phyloP scores from a whole-genome alignment of 2,113 vertebrate genomes.

The Laticauda colubrina region DNA sequence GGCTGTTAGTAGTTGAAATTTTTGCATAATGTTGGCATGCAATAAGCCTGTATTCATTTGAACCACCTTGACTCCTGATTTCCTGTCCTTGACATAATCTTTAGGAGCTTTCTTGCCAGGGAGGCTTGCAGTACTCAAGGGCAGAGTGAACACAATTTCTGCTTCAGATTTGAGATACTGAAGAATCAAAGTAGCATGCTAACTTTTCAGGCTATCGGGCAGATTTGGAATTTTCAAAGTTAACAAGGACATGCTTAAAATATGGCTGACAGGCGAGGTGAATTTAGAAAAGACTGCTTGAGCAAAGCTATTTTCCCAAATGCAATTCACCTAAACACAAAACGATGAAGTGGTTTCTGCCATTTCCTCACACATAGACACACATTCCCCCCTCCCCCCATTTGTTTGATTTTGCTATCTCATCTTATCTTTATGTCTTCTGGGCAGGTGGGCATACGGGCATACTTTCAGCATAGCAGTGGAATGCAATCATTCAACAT shows the following conservation, averaged over 20 bases:
- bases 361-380: neutral
- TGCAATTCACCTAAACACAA: neutral
- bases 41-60: neutral
- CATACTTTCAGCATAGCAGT: neutral
- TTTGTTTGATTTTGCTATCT: neutral
- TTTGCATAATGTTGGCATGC: neutral
- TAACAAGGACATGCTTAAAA: neutral
- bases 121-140: neutral
- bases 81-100: neutral
- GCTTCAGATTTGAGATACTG: neutral
- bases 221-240: neutral
- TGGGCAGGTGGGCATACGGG: neutral
- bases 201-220: neutral
- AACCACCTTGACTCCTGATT: neutral
- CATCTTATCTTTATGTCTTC: neutral
- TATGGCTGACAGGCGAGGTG: neutral
- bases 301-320: neutral
- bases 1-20: neutral
- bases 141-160: neutral
- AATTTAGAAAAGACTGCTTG: neutral
- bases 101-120: neutral
- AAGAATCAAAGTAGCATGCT: neutral
- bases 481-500: neutral
- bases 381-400: neutral
- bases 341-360: neutral